Evolutionary conservation across 1,140 invertebrate genomes (phyloP).

Genomic region (Papilio polyxenes): DNA sequence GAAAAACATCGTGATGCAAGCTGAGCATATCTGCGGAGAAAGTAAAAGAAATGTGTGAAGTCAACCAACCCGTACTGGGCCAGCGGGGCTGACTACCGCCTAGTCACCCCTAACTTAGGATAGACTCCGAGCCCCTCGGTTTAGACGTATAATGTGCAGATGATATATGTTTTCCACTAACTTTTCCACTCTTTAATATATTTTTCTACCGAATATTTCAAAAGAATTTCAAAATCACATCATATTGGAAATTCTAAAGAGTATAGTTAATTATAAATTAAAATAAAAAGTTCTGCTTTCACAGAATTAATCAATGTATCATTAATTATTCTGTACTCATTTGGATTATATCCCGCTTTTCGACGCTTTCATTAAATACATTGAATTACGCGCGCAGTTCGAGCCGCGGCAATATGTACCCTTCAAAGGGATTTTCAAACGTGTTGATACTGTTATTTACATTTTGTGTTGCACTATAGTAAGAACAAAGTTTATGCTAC

Average conservation of each 20-base stretch:
- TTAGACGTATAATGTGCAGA: too few species aligned
- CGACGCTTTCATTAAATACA: conserved; percentile 44
- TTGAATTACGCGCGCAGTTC: conserved; percentile 40
- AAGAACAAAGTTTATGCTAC: background rate
- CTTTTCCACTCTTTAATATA: too few species aligned
- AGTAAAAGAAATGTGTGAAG: too few species aligned
- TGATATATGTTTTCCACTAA: too few species aligned
- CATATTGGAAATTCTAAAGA: background rate
- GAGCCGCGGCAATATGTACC: conserved; percentile 37
- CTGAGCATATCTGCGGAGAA: too few species aligned
- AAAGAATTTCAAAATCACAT: background rate
- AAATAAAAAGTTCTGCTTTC: background rate
- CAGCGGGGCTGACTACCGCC: too few species aligned
- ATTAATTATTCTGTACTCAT: conserved; percentile 45
- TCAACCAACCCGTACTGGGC: too few species aligned
- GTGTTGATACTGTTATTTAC: conserved; percentile 43
- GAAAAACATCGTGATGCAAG: too few species aligned
- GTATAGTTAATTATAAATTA: background rate
- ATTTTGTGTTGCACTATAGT: background rate
- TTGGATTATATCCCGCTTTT: conserved; percentile 43
- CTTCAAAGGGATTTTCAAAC: conserved; percentile 41
- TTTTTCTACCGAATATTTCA: background rate
- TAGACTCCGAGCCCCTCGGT: too few species aligned
- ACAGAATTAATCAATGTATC: background rate
- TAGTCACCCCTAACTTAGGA: too few species aligned